Evolutionary conservation across 1,140 invertebrate genomes (phyloP).

Genomic region (Anoplolepis gracilipes): DNA sequence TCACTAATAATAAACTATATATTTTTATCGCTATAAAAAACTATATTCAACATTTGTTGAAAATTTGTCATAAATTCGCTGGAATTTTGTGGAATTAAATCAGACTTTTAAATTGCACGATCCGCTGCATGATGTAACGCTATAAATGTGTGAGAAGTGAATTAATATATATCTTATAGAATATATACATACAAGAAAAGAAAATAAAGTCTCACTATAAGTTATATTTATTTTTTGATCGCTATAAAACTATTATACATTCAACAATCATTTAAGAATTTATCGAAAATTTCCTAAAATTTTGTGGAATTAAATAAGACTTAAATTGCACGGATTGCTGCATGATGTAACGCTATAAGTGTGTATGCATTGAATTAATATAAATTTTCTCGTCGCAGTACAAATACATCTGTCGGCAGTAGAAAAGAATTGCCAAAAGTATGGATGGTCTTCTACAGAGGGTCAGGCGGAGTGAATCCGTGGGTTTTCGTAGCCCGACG

Average conservation of each 20-base stretch:
- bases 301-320: background rate
- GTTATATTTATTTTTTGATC: background rate
- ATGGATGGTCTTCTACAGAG: constrained; percentile 65
- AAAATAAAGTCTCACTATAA: background rate
- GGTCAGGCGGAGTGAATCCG: constrained; percentile 61
- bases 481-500: constrained; percentile 80
- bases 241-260: background rate
- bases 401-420: constrained; percentile 80
- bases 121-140: constrained; percentile 75
- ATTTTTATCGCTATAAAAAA: too few species aligned
- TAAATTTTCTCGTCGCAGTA: constrained; percentile 79
- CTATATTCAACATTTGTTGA: background rate
- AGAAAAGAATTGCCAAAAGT: constrained; percentile 56
- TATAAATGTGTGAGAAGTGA: constrained; percentile 47
- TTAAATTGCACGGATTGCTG: constrained; percentile 60
- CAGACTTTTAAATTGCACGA: constrained; percentile 52
- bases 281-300: background rate
- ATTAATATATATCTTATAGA: too few species aligned
- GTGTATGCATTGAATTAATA: constrained; percentile 32
- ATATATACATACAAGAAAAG: too few species aligned
- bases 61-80: background rate
- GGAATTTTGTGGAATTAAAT: background rate
- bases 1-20: too few species aligned
- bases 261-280: background rate
- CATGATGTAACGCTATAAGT: constrained; percentile 74